phyloP scores from a whole-genome alignment of 2,113 vertebrate species.

The Cryptomyrus ogoouensis region DNA sequence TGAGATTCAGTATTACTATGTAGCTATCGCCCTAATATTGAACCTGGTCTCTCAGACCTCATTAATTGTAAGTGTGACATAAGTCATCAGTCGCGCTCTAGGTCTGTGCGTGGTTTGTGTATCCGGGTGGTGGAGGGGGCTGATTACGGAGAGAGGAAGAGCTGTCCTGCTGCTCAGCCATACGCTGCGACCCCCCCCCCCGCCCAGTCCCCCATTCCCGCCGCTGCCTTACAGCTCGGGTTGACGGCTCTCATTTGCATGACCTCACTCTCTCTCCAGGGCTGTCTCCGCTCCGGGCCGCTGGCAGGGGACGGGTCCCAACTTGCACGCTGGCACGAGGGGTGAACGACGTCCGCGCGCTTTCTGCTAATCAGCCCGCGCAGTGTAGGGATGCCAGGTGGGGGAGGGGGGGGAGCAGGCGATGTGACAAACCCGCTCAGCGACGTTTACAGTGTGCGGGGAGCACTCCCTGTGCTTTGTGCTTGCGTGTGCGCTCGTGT shows the following conservation, averaged over 20 bases:
- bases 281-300: constrained; percentile 71
- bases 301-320: constrained; percentile 56
- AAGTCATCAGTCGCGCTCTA: neutral
- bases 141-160: constrained; percentile 25
- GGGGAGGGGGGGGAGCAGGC: constrained; percentile 37
- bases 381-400: constrained; percentile 53
- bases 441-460: neutral
- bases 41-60: neutral
- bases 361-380: constrained; percentile 73
- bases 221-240: constrained; percentile 43
- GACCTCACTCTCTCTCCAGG: constrained; percentile 66
- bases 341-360: constrained; percentile 69
- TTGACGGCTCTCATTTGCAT: constrained; percentile 76
- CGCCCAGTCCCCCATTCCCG: constrained; percentile 59
- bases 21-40: neutral
- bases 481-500: constrained; percentile 38
- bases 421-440: constrained; percentile 38
- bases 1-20: neutral
- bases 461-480: neutral
- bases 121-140: neutral
- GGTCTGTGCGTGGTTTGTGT: neutral
- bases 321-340: constrained; percentile 62
- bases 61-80: neutral
- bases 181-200: constrained; percentile 60
- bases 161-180: constrained; percentile 62